Percentiles rank a stretch among this genome's conserved stretches.
These are phyloP conservation scores for Rhodinocichla rosea DNA, from an alignment of 2,113 vertebrate genomes.

Conservation along the genomic window DNA sequence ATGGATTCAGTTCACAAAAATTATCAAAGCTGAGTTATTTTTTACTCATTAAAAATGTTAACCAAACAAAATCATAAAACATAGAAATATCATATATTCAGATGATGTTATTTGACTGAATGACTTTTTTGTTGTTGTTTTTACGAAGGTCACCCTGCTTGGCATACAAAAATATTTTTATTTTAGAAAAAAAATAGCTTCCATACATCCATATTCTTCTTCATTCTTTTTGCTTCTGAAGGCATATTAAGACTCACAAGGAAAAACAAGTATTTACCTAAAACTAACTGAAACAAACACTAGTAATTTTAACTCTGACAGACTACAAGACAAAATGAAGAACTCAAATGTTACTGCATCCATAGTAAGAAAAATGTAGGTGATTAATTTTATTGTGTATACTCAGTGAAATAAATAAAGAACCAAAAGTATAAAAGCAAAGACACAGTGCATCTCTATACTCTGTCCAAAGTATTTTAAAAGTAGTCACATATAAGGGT, in stretches of 20 bases:
- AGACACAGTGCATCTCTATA: background rate
- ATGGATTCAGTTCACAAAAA: background rate
- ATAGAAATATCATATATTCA: background rate
- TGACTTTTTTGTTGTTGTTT: background rate
- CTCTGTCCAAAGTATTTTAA: background rate
- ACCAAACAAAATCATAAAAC: background rate
- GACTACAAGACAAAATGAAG: background rate
- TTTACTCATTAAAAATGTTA: background rate
- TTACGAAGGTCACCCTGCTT: background rate
- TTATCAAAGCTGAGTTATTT: background rate
- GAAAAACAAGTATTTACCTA: background rate
- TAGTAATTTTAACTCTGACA: background rate
- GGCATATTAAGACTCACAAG: background rate
- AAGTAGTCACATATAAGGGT: background rate
- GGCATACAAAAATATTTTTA: background rate
- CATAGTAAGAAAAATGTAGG: background rate
- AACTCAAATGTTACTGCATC: background rate
- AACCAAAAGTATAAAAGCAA: background rate
- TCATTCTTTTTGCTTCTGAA: background rate
- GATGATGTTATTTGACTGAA: background rate
- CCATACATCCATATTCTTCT: background rate
- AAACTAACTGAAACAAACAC: background rate
- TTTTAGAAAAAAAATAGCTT: background rate
- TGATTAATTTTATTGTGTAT: background rate
- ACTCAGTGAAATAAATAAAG: background rate